Evolutionary conservation across 2,888 invertebrate genomes (phyloP), one percentile per base, ranked within the genome.

Genomic region (Acheta domesticus): DNA sequence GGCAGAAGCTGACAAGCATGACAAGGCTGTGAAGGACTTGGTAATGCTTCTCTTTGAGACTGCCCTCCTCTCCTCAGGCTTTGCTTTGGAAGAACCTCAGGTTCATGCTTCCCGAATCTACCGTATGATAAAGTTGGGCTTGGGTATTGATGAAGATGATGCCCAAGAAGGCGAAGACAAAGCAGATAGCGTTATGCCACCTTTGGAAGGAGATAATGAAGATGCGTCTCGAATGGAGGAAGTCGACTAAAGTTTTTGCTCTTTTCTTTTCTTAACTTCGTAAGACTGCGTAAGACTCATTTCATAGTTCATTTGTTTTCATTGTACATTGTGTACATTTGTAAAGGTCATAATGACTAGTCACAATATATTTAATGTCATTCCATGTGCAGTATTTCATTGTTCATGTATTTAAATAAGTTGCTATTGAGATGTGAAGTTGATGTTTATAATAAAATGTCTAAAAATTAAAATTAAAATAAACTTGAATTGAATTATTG

Each of bases 171-270:
- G 91, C 8, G 94, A 93, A 82, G 93, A 92, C 80, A 87, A 91
- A 14, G 91, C 89, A 80, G 89, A 86, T 14, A 92, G 91, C 49
- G 96, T 96, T 83, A 93, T 94, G 83, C 95, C 96, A 74, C 92
- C 94, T 49, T 90, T 96, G 76, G 97, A 95, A 85, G 96, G 94
- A 78, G 95, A 94, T 83, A 91, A 92, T 49, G 98, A 98, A 87
- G 98, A 99, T 87, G 96, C 96, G 81, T 96, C 97, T 1, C 92
- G 97, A 84, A 99, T 99, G 99, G 99, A 99, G 88, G 99, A 99
- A 90, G 99, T 99, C 75, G 99, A 99, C 90, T 99, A 97, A 93
- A 84, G 21, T n/a, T 20, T 14, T 76, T 5, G 36, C 36, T 62
- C n/a, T 8, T 11, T 62, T 62, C 62, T 62, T 76, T 20, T 79